Percentiles rank a stretch among this genome's conserved stretches.
Conservation (phyloP, 2,888 invertebrate species). For the Baccha elongata region DNA sequence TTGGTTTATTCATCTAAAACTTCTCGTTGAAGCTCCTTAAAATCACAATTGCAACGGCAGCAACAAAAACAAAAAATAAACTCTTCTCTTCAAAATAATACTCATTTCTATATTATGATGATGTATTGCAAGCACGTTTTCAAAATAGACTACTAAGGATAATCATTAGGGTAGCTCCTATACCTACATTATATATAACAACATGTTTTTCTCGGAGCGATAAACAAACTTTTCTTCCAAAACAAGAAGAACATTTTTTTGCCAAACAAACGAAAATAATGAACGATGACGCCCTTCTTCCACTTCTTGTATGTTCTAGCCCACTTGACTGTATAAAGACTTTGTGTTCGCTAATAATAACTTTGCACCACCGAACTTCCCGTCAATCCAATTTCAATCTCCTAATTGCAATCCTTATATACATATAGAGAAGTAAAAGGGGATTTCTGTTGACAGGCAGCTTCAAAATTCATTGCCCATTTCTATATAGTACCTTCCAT, state of each 20-base stretch:
- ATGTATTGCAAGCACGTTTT: slow-evolving; percentile 48
- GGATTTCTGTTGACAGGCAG: slow-evolving; percentile 29
- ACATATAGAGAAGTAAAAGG: slow-evolving; percentile 11
- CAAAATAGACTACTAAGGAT: slow-evolving; percentile 20
- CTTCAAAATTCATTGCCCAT: too few species aligned
- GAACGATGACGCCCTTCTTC: slow-evolving; percentile 8
- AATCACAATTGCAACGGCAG: background rate
- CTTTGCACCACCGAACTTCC: slow-evolving; percentile 38
- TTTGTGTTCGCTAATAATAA: slow-evolving; percentile 4
- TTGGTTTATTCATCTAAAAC: slow-evolving; percentile 11
- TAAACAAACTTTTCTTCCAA: slow-evolving; percentile 38
- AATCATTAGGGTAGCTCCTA: slow-evolving; percentile 6
- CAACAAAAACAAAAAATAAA: slow-evolving; percentile 17
- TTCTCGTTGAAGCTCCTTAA: background rate
- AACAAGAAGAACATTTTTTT: slow-evolving; percentile 23
- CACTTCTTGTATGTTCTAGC: background rate
- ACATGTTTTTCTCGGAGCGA: slow-evolving; percentile 20
- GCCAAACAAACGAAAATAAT: slow-evolving; percentile 56
- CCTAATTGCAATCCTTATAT: slow-evolving; percentile 59
- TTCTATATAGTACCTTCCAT: too few species aligned
- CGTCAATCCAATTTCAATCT: slow-evolving; percentile 70
- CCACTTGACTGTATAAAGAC: slow-evolving; percentile 25
- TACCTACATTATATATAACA: background rate
- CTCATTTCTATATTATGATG: slow-evolving; percentile 18
- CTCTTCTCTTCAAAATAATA: slow-evolving; percentile 13